These are phyloP conservation scores for Akabosia matsudoensis DNA, from an alignment of 1,140 invertebrate genomes.

Conservation along the genomic window DNA sequence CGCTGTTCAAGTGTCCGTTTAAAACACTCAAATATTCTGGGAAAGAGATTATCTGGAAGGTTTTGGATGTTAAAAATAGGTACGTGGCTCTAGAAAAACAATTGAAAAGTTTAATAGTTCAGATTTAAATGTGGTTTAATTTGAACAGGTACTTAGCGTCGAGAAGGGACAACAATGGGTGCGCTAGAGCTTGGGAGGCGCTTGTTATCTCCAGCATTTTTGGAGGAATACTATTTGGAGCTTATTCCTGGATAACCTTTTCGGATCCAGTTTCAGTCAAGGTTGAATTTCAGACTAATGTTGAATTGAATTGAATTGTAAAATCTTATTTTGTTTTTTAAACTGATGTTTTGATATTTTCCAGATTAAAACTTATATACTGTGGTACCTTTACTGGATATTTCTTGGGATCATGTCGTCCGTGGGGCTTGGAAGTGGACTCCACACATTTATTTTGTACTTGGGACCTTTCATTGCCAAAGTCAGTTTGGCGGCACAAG, in stretches of 20 bases:
- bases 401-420: constrained; percentile 92
- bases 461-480: constrained; percentile 84
- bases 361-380: background rate
- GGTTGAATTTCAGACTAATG: background rate
- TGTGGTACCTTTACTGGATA: constrained; percentile 88
- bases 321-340: constrained; percentile 5
- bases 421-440: constrained; percentile 91
- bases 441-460: constrained; percentile 97
- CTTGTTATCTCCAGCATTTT: background rate
- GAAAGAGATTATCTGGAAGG: constrained; percentile 66
- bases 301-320: background rate
- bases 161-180: constrained; percentile 28
- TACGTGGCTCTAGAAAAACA: no score
- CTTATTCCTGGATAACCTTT: no score
- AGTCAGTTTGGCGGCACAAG: constrained; percentile 94
- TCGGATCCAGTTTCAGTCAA: constrained; percentile 28
- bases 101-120: no score
- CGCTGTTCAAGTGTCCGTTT: constrained; percentile 80
- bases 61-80: constrained; percentile 58
- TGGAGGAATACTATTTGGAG: no score
- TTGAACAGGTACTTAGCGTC: constrained; percentile 34
- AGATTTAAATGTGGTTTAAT: constrained; percentile 30
- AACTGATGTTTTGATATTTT: background rate
- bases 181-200: constrained; percentile 28
- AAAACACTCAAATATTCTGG: constrained; percentile 78